Evolutionary conservation across 23 tunicate species (phyloP).

Genomic region (Trididemnum nubilum): DNA sequence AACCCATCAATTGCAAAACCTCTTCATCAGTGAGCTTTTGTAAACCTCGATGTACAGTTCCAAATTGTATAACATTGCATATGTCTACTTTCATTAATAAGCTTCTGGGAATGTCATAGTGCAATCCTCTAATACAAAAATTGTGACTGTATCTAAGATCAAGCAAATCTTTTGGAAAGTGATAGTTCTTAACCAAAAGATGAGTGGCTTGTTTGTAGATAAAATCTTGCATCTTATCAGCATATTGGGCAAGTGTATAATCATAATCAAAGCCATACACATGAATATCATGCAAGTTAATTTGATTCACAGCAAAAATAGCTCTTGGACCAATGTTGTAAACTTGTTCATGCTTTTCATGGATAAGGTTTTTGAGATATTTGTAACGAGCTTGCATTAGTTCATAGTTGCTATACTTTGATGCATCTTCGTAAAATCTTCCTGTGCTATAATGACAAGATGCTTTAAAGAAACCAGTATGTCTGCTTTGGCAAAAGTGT

Average conservation of each 20-base stretch:
- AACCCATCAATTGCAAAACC: slow-evolving; percentile 42
- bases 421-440: too few species aligned
- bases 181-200: slow-evolving; percentile 55
- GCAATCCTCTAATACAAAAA: slow-evolving; percentile 94
- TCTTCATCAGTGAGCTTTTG: slow-evolving; percentile 50
- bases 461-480: too few species aligned
- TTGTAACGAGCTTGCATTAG: slow-evolving; percentile 57
- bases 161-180: slow-evolving; percentile 65
- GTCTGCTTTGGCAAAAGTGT: too few species aligned
- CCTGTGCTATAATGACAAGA: too few species aligned
- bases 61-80: slow-evolving; percentile 78
- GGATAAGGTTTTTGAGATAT: slow-evolving; percentile 33
- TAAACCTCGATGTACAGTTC: slow-evolving; percentile 67
- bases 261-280: slow-evolving; percentile 98
- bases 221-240: slow-evolving; percentile 86
- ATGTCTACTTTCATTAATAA: slow-evolving; percentile 93
- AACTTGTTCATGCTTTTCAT: slow-evolving; percentile 46
- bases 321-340: slow-evolving; percentile 43
- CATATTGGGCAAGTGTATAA: slow-evolving; percentile 96
- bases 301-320: slow-evolving; percentile 89
- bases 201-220: slow-evolving; percentile 69
- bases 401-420: slow-evolving; percentile 16
- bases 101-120: slow-evolving; percentile 84
- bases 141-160: slow-evolving; percentile 50
- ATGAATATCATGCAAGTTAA: slow-evolving; percentile 48